Evolutionary conservation across 2,797 vertebrate species (phyloP).

Genomic region (Sciurus vulgaris): DNA sequence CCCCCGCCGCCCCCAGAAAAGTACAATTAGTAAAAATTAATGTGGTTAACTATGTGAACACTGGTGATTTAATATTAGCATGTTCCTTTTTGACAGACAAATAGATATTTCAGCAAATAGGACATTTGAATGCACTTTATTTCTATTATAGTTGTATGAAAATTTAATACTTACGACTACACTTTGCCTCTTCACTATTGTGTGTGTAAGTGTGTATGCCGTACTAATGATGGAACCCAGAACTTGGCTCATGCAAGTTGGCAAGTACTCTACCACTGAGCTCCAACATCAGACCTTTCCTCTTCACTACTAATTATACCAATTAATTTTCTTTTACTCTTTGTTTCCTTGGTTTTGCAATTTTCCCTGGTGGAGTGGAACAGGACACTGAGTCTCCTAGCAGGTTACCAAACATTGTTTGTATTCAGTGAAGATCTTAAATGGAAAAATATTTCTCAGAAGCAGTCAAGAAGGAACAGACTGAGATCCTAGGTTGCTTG

Average conservation of each 20-base stretch:
- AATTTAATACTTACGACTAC: not conserved
- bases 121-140: not conserved
- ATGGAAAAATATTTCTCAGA: not conserved
- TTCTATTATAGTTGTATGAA: not conserved
- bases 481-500: not conserved
- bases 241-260: not conserved
- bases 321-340: not conserved
- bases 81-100: not conserved
- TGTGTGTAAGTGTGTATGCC: accelerated
- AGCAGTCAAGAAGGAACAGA: not conserved
- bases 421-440: not conserved
- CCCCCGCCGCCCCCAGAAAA: too few relatives aligned
- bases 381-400: not conserved
- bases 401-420: not conserved
- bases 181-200: not conserved
- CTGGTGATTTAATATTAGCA: not conserved
- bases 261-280: not conserved
- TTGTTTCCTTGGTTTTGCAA: not conserved
- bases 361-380: too few relatives aligned
- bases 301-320: not conserved
- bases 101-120: not conserved
- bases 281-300: not conserved
- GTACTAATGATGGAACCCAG: not conserved
- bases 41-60: conserved; percentile 2
- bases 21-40: not conserved